Evolutionary conservation across 2,113 vertebrate genomes (phyloP), one percentile per base, ranked within the genome.

Genomic region (Salvelinus alpinus): DNA sequence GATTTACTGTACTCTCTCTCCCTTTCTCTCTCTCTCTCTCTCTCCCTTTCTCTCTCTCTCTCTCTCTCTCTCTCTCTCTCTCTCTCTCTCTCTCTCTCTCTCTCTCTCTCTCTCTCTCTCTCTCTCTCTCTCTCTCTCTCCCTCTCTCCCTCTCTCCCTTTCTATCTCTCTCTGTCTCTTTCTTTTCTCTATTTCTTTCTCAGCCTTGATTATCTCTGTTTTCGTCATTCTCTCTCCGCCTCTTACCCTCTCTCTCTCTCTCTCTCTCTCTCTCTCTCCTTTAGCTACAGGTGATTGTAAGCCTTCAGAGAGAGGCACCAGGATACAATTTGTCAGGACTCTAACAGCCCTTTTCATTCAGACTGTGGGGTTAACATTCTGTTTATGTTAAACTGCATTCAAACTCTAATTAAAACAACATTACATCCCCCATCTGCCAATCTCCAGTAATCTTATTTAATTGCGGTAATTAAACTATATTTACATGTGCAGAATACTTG

Each of bases 381-480:
- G 97, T 96, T 98, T 97, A 97, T 97, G 96, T 98, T 99, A 96
- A 96, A 95, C 96, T 97, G 95, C 95, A 95, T 98, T 98, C 96
- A 97, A 95, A 95, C 95, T 96, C 95, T 98, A 98, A 99, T 99
- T 99, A 99, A 98, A 98, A 97, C 96, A 97, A 96, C 96, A 98
- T 98, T 99, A 97, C 96, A 96, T 97, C 97, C 96, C 96, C 96
- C 96, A 97, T 98, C 97, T 98, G 97, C 96, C 97, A 99, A 97
- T 99, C 97, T 99, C 94, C 96, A 96, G 95, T 98, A 97, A 99
- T 99, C 96, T 97, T 96, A 96, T 97, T 97, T 98, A 98, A 98
- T 98, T 98, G 96, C 96, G 95, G 96, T 98, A 98, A 99, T 99
- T 99, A 98, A 98, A 98, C 96, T 98, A 98, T 99, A 98, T 99